Conservation (phyloP, 2,113 vertebrate species). For the Heterotis niloticus region DNA sequence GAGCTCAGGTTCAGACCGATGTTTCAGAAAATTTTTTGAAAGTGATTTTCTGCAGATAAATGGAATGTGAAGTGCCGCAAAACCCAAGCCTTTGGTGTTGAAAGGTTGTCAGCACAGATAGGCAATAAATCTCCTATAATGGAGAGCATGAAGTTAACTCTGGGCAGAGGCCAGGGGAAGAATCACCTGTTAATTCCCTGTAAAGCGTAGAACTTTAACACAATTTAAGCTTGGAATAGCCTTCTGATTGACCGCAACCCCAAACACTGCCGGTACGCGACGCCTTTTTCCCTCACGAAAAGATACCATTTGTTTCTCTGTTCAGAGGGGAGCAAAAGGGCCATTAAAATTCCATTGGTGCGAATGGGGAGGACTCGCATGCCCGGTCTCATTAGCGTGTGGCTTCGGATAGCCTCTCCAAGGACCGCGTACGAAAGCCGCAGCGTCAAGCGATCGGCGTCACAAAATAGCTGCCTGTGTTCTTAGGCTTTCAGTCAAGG, state of each 20-base stretch:
- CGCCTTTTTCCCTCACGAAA: not conserved
- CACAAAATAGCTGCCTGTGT: too few species aligned
- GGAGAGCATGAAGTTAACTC: conserved; percentile 3
- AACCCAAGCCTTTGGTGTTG: not conserved
- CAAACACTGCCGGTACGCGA: not conserved
- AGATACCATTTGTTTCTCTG: conserved; percentile 21
- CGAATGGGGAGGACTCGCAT: not conserved
- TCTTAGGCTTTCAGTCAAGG: too few species aligned
- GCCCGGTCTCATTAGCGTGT: not conserved
- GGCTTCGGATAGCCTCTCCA: not conserved
- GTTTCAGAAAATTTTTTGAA: not conserved
- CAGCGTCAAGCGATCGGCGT: not conserved
- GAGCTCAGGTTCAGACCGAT: not conserved
- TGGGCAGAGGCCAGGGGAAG: not conserved
- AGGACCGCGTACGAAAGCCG: not conserved
- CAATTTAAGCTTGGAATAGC: not conserved
- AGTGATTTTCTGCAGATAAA: not conserved
- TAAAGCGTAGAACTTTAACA: not conserved
- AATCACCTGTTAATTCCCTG: not conserved
- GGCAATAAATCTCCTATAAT: conserved; percentile 12
- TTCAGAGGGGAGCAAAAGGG: not conserved
- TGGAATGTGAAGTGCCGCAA: not conserved
- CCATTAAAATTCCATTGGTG: conserved; percentile 8
- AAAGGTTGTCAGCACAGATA: not conserved
- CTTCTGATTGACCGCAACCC: conserved; percentile 1